Evolutionary conservation across 2,113 vertebrate genomes (phyloP).

Genomic region (Albula glossodonta): DNA sequence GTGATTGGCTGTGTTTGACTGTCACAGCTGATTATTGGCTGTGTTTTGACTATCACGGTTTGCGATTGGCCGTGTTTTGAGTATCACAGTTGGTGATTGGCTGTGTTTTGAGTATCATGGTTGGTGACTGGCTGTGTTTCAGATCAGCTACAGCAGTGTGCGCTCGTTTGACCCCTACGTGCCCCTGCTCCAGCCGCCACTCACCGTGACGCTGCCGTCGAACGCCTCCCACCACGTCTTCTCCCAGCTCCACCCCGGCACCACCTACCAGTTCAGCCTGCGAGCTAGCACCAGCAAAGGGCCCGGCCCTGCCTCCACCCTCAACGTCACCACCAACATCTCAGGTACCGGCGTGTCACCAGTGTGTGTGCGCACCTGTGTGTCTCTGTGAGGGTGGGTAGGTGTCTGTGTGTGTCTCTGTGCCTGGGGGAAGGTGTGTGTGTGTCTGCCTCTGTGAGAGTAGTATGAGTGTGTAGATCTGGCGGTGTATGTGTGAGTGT

Average conservation of each 20-base stretch:
- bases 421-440: too few relatives aligned
- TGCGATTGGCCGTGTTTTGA: background rate
- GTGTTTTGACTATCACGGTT: background rate
- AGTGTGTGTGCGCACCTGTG: too few relatives aligned
- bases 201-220: conserved; percentile 86
- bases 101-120: background rate
- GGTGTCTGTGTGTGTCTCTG: too few relatives aligned
- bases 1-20: too few relatives aligned
- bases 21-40: background rate
- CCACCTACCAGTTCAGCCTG: conserved; percentile 93
- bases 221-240: conserved; percentile 90
- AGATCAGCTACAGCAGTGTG: conserved; percentile 92
- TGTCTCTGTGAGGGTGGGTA: too few relatives aligned
- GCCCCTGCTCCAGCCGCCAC: conserved; percentile 81
- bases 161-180: conserved; percentile 93
- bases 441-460: too few relatives aligned
- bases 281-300: conserved; percentile 93
- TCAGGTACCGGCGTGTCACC: conserved; percentile 74
- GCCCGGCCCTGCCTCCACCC: conserved; percentile 84
- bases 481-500: too few relatives aligned
- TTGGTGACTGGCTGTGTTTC: conserved; percentile 30
- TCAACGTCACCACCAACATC: conserved; percentile 96
- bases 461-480: too few relatives aligned
- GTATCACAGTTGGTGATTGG: background rate
- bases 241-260: conserved; percentile 89